phyloP scores from a whole-genome alignment of 2,888 invertebrate genomes.

The Drosophila pseudotalamancana region DNA sequence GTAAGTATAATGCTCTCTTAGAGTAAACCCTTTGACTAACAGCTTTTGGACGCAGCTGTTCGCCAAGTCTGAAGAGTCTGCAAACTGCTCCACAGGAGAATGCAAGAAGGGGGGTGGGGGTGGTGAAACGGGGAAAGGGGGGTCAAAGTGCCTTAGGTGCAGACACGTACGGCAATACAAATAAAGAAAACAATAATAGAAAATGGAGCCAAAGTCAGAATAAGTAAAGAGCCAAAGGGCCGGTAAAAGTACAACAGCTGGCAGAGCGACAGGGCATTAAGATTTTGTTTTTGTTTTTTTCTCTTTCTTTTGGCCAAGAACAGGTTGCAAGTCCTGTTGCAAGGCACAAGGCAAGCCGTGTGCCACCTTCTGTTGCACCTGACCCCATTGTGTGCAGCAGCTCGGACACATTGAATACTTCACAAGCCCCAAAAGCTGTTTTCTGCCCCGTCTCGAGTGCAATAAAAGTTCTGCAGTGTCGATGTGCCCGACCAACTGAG shows the following conservation, averaged over 20 bases:
- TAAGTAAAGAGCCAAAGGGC: slow-evolving; percentile 43
- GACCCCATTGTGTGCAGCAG: not conserved
- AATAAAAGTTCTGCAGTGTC: slow-evolving; percentile 17
- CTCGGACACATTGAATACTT: slow-evolving; percentile 10
- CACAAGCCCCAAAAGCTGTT: not conserved
- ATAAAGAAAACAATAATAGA: slow-evolving; percentile 78
- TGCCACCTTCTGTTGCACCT: not conserved
- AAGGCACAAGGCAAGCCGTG: slow-evolving; percentile 3
- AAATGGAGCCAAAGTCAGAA: slow-evolving; percentile 63
- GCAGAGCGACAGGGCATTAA: slow-evolving; percentile 35
- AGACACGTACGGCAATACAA: slow-evolving; percentile 76
- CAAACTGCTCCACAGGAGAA: slow-evolving; percentile 15
- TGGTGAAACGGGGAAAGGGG: not conserved
- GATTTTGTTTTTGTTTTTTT: slow-evolving; percentile 4
- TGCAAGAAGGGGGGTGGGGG: not conserved
- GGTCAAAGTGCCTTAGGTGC: slow-evolving; percentile 71
- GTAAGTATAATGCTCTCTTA: not conserved
- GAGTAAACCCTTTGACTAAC: slow-evolving; percentile 22
- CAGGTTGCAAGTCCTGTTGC: slow-evolving; percentile 8
- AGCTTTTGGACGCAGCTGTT: slow-evolving; percentile 63
- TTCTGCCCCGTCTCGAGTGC: not conserved
- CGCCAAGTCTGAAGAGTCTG: slow-evolving; percentile 39
- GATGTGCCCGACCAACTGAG: not conserved
- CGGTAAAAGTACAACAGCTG: slow-evolving; percentile 49
- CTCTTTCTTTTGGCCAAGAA: not conserved